phyloP scores from a whole-genome alignment of 1,140 invertebrate species.

The Theocolax elegans region DNA sequence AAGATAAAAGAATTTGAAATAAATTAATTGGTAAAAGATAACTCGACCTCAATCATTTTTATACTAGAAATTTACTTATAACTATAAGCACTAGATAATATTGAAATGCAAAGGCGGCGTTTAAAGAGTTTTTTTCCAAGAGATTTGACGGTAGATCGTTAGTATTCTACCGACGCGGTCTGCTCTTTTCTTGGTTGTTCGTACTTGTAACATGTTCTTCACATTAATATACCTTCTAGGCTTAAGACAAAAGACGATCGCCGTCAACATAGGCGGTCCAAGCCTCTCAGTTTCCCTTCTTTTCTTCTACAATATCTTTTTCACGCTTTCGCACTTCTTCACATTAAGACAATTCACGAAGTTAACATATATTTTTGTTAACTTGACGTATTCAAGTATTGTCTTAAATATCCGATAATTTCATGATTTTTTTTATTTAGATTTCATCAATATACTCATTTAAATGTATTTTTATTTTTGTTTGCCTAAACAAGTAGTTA shows the following conservation, averaged over 20 bases:
- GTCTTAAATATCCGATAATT: slow-evolving; percentile 63
- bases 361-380: slow-evolving; percentile 66
- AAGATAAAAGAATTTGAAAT: no score
- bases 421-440: neutral
- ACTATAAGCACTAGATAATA: slow-evolving; percentile 40
- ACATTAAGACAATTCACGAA: slow-evolving; percentile 29
- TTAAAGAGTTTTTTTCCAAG: slow-evolving; percentile 55
- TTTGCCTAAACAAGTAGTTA: no score
- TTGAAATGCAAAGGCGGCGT: slow-evolving; percentile 67
- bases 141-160: slow-evolving; percentile 62
- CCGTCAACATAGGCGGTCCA: slow-evolving; percentile 43
- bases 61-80: neutral
- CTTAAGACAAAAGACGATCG: slow-evolving; percentile 66
- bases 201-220: slow-evolving; percentile 63
- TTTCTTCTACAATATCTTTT: slow-evolving; percentile 12
- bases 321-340: slow-evolving; percentile 34
- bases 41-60: no score
- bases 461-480: no score
- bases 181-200: slow-evolving; percentile 53
- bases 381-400: slow-evolving; percentile 59
- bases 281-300: slow-evolving; percentile 37
- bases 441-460: no score
- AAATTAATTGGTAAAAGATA: no score
- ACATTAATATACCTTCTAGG: slow-evolving; percentile 66
- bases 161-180: slow-evolving; percentile 57